phyloP scores from a whole-genome alignment of 2,113 vertebrate genomes.

The Myxocyprinus asiaticus region DNA sequence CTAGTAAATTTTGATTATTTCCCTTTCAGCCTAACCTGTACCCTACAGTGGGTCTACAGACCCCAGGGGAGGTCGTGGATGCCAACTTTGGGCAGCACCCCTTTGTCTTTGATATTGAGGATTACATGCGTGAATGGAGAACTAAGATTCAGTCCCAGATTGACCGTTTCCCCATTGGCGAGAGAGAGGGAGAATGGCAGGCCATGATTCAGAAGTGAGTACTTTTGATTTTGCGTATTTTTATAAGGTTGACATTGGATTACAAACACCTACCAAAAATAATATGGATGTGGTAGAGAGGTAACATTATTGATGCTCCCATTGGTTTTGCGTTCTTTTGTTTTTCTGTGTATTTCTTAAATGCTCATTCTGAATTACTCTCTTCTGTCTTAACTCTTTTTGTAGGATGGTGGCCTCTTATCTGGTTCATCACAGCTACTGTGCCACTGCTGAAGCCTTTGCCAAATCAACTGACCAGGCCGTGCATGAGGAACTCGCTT shows the following conservation, averaged over 20 bases:
- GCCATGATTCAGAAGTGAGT: slow-evolving; percentile 98
- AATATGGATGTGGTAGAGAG: too few relatives aligned
- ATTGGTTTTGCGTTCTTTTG: background rate
- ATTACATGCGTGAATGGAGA: slow-evolving; percentile 98
- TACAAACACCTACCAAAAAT: too few relatives aligned
- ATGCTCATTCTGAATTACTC: slow-evolving; percentile 11
- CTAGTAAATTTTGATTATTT: background rate
- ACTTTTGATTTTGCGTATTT: slow-evolving; percentile 8
- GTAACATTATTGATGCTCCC: too few relatives aligned
- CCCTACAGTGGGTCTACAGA: slow-evolving; percentile 97
- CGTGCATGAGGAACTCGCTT: slow-evolving; percentile 96
- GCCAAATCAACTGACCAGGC: slow-evolving; percentile 98
- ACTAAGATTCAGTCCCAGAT: slow-evolving; percentile 96
- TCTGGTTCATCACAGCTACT: slow-evolving; percentile 97
- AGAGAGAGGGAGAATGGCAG: slow-evolving; percentile 97
- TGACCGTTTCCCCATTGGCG: slow-evolving; percentile 90
- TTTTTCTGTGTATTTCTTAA: slow-evolving; percentile 29
- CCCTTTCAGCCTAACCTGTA: slow-evolving; percentile 92
- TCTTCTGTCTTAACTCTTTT: slow-evolving; percentile 53
- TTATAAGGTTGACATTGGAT: background rate
- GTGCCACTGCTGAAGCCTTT: slow-evolving; percentile 96
- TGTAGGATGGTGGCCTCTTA: slow-evolving; percentile 98
- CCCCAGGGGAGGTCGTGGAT: slow-evolving; percentile 96
- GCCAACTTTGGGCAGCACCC: slow-evolving; percentile 98
- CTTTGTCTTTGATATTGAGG: slow-evolving; percentile 97